Percentiles rank a stretch among this genome's conserved stretches.
Evolutionary conservation across 2,113 vertebrate species (phyloP).

Genomic region (Galbula dea): DNA sequence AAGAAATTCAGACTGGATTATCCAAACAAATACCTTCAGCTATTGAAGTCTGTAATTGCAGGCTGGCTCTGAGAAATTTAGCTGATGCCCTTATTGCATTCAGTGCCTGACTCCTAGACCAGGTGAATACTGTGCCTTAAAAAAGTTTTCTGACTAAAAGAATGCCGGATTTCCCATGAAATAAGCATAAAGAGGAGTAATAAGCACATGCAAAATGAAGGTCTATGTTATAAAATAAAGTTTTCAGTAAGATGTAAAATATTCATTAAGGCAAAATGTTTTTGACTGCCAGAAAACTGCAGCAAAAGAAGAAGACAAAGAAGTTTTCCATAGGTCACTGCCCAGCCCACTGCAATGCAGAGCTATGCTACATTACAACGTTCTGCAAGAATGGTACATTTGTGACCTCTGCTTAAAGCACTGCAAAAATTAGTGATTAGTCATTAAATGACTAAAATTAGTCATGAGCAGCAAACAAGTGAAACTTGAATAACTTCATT

Average conservation of each 20-base stretch:
- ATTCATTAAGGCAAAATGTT: not conserved
- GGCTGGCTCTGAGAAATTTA: not conserved
- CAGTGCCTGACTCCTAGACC: not conserved
- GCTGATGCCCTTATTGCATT: not conserved
- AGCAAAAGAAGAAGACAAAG: not conserved
- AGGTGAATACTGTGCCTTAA: not conserved
- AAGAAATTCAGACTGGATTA: not conserved
- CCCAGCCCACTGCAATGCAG: not conserved
- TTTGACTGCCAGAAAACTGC: not conserved
- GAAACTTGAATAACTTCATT: not conserved
- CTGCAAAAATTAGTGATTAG: not conserved
- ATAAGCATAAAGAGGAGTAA: not conserved
- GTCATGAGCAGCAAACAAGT: not conserved
- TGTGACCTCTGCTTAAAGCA: not conserved
- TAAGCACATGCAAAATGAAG: not conserved
- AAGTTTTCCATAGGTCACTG: not conserved
- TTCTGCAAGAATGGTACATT: not conserved
- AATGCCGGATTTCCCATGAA: not conserved
- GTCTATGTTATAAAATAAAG: not conserved
- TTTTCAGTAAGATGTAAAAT: not conserved
- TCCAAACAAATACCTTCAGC: not conserved
- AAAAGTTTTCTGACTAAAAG: not conserved
- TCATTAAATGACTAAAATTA: too few species aligned
- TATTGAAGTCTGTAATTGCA: not conserved
- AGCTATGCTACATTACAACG: accelerated